phyloP scores from a whole-genome alignment of 2,888 invertebrate species.

The Nymphalis c-album region DNA sequence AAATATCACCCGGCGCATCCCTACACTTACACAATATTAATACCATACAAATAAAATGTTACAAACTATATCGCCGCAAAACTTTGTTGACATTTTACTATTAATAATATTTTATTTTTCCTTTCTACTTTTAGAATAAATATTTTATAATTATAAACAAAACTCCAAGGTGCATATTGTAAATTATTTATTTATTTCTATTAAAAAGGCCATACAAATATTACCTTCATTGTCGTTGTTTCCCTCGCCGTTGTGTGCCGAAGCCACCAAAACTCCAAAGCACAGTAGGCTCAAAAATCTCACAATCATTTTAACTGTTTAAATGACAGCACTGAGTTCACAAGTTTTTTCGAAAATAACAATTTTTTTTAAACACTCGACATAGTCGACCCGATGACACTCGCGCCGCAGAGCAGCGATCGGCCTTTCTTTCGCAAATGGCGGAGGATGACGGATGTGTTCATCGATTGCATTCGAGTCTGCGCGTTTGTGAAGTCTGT shows the following conservation, averaged over 20 bases:
- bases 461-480: constrained; percentile 77
- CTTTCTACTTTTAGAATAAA: no score
- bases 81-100: constrained; percentile 12
- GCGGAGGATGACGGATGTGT: constrained; percentile 80
- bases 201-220: constrained; percentile 41
- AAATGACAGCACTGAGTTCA: constrained; percentile 70
- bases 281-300: constrained; percentile 77
- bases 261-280: constrained; percentile 76
- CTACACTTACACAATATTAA: constrained; percentile 5
- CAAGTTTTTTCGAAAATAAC: constrained; percentile 65
- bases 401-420: constrained; percentile 73
- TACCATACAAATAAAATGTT: constrained; percentile 21
- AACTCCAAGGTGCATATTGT: no score
- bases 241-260: constrained; percentile 70
- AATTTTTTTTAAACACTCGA: constrained; percentile 70
- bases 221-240: constrained; percentile 81
- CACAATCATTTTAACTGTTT: constrained; percentile 79
- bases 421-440: constrained; percentile 78
- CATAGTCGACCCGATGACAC: constrained; percentile 75
- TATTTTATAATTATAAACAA: no score
- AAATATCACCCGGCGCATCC: constrained; percentile 33
- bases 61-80: constrained; percentile 7
- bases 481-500: constrained; percentile 59
- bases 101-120: background rate
- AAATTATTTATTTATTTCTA: background rate